Base-by-base conservation (phyloP, 2,888 invertebrate species). In the Meiosimyza platycephala region DNA sequence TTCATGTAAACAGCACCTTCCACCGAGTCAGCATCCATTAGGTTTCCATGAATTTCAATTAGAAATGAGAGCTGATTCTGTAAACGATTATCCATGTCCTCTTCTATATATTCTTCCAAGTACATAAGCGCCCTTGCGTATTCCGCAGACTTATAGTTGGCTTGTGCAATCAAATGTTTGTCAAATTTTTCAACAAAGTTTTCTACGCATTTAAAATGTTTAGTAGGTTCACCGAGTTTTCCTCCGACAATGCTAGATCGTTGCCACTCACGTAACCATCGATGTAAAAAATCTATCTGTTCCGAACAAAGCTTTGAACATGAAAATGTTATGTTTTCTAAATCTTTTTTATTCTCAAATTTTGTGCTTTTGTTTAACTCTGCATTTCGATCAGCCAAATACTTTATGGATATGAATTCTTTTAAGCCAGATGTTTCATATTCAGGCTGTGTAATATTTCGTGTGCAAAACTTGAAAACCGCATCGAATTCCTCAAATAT, bases 1-100 rank as follows among this genome's bases (percentile, higher is more conserved):
- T 95, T 92, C 76, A 94, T 90, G 15, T 93, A 93, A 67, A 93
- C 89, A 11, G 94, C 92, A 11, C 93, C 97, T 76, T 94, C 92
- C 0, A 98, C 94, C 12, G 95, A 95, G 86, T 98, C 98, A 0
- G 96, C 92, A 84, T 98, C 97, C 85, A 96, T 94, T 75, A 98
- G 85, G 74, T 94, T 90, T 0, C 95, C 94, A 84, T 97, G 97
- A 79, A 98, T 92, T 88, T 95, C 93, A 0, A 92, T 91, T 50
- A 93, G 83, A 76, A 92, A 90, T 0, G 91, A 89, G 63, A 93
- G 85, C 77, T 92, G 91, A 11, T 91, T 89, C 75, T 91, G 89
- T 76, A 91, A 84, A 15, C 88, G 87, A 1, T 87, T 83, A 0
- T 75, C 11, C 12, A 89, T 88, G 70, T 90, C 88, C 65, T 90